phyloP scores from a whole-genome alignment of 2,797 vertebrate species.

The Gobionotothen gibberifrons region DNA sequence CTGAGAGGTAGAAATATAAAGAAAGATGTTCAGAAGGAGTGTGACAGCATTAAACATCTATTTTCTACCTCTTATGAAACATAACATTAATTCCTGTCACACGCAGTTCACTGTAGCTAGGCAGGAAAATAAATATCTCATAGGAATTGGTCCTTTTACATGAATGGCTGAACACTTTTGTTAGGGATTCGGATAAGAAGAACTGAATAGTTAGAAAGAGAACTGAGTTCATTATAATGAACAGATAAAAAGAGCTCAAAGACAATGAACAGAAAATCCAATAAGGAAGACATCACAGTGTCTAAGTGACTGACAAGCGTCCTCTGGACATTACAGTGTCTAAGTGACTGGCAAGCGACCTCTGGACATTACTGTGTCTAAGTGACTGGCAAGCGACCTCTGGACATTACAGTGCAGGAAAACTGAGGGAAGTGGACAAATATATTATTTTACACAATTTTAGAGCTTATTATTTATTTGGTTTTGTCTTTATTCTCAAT shows the following conservation, averaged over 20 bases:
- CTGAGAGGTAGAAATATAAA: conserved; percentile 34
- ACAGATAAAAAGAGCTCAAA: conserved; percentile 7
- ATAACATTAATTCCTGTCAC: conserved; percentile 38
- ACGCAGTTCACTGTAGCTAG: conserved; percentile 17
- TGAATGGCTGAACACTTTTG: background rate
- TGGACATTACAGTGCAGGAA: background rate
- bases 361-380: background rate
- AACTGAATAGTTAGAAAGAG: background rate
- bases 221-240: background rate
- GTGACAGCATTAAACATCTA: background rate
- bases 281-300: background rate
- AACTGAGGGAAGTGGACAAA: background rate
- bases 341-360: background rate
- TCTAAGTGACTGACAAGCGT: background rate
- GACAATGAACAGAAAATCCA: background rate
- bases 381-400: background rate
- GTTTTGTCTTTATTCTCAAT: background rate
- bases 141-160: conserved; percentile 8
- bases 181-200: background rate
- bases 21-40: background rate
- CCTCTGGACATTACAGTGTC: background rate
- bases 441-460: background rate
- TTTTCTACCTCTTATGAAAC: conserved; percentile 6
- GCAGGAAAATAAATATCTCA: conserved; percentile 1
- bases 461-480: background rate